Percentiles rank a stretch among this genome's conserved stretches.
Conservation (phyloP, 2,888 invertebrate genomes). For the Watsonalla cultraria region DNA sequence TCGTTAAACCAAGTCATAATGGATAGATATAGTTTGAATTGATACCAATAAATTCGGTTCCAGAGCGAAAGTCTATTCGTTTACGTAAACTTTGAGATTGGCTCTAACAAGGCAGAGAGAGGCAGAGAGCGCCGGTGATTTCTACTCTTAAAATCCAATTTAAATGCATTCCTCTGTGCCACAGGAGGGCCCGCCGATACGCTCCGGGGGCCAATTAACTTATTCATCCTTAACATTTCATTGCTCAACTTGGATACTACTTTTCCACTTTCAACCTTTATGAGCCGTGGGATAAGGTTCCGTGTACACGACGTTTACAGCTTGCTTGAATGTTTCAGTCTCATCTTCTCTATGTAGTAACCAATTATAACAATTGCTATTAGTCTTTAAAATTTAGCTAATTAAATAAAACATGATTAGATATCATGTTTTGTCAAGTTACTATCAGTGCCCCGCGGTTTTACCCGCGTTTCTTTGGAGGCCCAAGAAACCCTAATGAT, state of each 20-base stretch:
- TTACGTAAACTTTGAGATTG: slow-evolving; percentile 78
- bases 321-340: not conserved
- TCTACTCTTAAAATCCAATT: slow-evolving; percentile 79
- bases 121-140: slow-evolving; percentile 70
- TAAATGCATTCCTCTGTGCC: slow-evolving; percentile 79
- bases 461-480: too few relatives aligned
- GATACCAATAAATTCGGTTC: slow-evolving; percentile 68
- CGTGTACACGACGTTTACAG: not conserved
- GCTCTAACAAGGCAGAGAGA: slow-evolving; percentile 73
- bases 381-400: too few relatives aligned
- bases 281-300: slow-evolving; percentile 13
- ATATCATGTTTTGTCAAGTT: too few relatives aligned
- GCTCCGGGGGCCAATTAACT: slow-evolving; percentile 76
- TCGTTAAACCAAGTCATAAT: slow-evolving; percentile 16
- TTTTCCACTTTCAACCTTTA: slow-evolving; percentile 41
- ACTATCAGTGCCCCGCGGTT: too few relatives aligned
- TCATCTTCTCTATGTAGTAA: too few relatives aligned
- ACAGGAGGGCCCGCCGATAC: slow-evolving; percentile 72
- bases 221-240: slow-evolving; percentile 78
- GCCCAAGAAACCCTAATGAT: too few relatives aligned
- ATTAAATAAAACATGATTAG: too few relatives aligned
- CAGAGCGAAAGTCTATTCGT: slow-evolving; percentile 70
- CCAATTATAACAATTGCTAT: too few relatives aligned
- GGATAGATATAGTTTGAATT: slow-evolving; percentile 41
- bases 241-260: slow-evolving; percentile 67